Base-by-base conservation (phyloP, 1,140 invertebrate species). In the Fopius arisanus region DNA sequence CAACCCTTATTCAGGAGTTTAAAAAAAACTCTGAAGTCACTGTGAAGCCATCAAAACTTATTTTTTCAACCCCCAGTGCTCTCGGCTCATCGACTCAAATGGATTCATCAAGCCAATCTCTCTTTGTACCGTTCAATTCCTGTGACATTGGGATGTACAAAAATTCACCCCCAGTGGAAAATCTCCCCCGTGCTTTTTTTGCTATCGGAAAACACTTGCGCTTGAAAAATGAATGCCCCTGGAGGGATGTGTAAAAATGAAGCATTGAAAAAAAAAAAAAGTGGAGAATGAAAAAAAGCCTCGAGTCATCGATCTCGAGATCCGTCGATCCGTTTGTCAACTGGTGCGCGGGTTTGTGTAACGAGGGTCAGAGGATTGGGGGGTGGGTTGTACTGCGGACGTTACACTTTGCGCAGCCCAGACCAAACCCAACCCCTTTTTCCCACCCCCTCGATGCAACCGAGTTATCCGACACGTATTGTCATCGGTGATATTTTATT, bases 401-500 rank as follows among this genome's bases (percentile, higher is more conserved):
- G 37, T 23, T 59, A 59, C 54, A 59, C 54, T 59, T 59, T 59
- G 54, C 54, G 54, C 26, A 48, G 9, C 29, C 21, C 26, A 31
- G 43, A 59, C 48, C 37, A 43, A 41, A 14, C 31, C 43, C 68
- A 33, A 21, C 68, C 41, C 26, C 66, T 33, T 41, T 23, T 7
- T 14, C 41, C 16, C 37, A 23, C 37, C 63, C 37, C 69, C 28
- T 40, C 43, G 70, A 63, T 71, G 48, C 14, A 23, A 14, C 14
- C 48, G 73, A 77, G 72, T 76, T 77, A 77, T 73, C 75, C 75
- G 75, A 78, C 73, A 76, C 75, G 77, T 75, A 79, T 79, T 81
- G 79, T 79, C 77, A 67, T 72, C 67, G 65, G 62, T 54, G 73
- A 79, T 81, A 81, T 81, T 81, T 81, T 78, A 78, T 77, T 79